Evolutionary conservation across 2,888 invertebrate genomes (phyloP).

Genomic region (Lepetodrilus schrolli): DNA sequence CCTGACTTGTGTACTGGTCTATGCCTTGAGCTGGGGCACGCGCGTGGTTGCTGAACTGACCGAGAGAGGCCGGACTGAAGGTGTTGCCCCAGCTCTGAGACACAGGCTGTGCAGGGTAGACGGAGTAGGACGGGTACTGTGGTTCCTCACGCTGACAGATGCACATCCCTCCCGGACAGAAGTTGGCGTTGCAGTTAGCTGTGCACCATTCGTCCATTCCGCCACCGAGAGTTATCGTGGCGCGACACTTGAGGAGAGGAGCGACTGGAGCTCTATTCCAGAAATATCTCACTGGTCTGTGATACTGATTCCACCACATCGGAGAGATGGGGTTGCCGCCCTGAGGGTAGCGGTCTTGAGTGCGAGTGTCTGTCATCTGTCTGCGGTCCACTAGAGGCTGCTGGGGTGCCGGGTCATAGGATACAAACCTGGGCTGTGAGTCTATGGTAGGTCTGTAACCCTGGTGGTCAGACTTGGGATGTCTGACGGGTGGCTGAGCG

Average conservation of each 20-base stretch:
- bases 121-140: slow-evolving; percentile 4
- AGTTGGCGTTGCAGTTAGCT: slow-evolving; percentile 61
- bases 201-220: slow-evolving; percentile 69
- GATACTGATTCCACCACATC: slow-evolving; percentile 32
- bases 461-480: not conserved
- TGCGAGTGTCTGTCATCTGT: not conserved
- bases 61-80: not conserved
- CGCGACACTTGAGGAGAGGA: slow-evolving; percentile 49
- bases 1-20: too few species aligned
- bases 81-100: slow-evolving; percentile 14
- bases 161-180: slow-evolving; percentile 54
- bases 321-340: not conserved
- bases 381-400: not conserved
- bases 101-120: slow-evolving; percentile 8
- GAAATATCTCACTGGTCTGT: slow-evolving; percentile 24
- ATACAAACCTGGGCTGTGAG: not conserved
- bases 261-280: slow-evolving; percentile 7
- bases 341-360: not conserved
- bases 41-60: not conserved
- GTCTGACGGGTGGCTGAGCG: not conserved
- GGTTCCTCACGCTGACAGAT: slow-evolving; percentile 37
- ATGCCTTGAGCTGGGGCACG: not conserved
- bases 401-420: not conserved
- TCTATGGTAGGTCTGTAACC: not conserved
- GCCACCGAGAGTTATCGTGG: slow-evolving; percentile 54